Evolutionary conservation across 2,888 invertebrate genomes (phyloP), one percentile per base, ranked within the genome.

Genomic region (Caenorhabditis sp.): DNA sequence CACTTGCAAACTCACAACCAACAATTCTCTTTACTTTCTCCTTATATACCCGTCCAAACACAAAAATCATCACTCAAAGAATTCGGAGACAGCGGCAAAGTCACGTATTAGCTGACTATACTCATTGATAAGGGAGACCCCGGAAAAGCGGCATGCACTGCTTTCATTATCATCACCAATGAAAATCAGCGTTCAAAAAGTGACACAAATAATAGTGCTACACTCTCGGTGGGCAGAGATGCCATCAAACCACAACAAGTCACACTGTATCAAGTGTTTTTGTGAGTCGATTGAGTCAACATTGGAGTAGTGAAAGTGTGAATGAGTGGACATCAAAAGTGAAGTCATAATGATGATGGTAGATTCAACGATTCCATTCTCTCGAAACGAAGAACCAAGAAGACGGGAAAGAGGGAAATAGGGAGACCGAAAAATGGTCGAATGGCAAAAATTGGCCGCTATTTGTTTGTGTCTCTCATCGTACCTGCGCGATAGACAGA

Each of bases 391-490:
- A 22, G 10, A 24, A 44, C 1, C 2, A 14, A 66, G 24, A 19
- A 54, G 31, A 38, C 6, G 41, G 38, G n/a, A 22, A 10, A 24
- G 26, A n/a, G 14, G 22, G 51, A 38, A 19, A 54, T 19, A 26
- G 41, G 47, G 24, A 31, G 28, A 49, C 44, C 56, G 49, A 58
- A 58, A 68, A 28, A 16, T 44, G 14, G 56, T 14, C n/a, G n/a
- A 51, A 51, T 69, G 69, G 63, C 63, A 80, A 80, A 80, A 80
- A 80, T 80, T 73, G 80, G 77, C 77, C 69, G 77, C 77, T 69
- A 77, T 77, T 77, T 77, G 77, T 77, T 69, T 77, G 77, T 77
- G 61, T 63, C 51, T 41, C 12, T 51, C 22, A 14, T 8, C 26
- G 38, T 54, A 54, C 24, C 54, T 54, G 51, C 35, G 47, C 35